These are phyloP conservation scores for Pan troglodytes DNA, from an alignment of 2,113 vertebrate species.

Conservation along the genomic window DNA sequence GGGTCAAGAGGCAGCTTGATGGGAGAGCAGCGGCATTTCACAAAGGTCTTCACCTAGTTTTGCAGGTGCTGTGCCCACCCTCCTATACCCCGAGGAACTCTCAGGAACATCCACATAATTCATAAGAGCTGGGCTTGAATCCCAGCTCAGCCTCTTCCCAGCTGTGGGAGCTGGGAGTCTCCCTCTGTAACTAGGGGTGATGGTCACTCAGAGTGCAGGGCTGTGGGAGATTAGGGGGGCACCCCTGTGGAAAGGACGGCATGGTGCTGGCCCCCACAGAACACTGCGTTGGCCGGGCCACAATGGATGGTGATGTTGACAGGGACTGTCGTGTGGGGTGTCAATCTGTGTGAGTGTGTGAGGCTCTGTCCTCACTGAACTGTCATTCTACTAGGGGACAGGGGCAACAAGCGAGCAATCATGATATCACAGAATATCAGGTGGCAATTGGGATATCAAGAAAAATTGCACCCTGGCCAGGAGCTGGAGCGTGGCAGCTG, in stretches of 20 bases:
- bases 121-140: neutral
- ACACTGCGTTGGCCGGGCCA: fast-evolving
- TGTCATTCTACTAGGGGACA: too few relatives aligned
- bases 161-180: neutral
- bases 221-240: neutral
- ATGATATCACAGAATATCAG: neutral
- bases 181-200: neutral
- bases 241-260: too few relatives aligned
- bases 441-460: neutral
- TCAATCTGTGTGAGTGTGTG: neutral
- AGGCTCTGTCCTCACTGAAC: neutral
- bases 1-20: neutral
- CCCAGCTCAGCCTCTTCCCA: neutral
- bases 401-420: neutral
- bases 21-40: neutral
- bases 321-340: neutral
- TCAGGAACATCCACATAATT: neutral
- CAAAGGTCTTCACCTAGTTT: neutral
- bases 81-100: neutral
- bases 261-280: neutral
- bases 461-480: fast-evolving
- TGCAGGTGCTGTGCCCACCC: neutral
- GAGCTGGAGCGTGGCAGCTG: neutral
- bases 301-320: neutral
- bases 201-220: fast-evolving